Evolutionary conservation across 1,140 invertebrate species (phyloP).

Genomic region (Galleria mellonella): DNA sequence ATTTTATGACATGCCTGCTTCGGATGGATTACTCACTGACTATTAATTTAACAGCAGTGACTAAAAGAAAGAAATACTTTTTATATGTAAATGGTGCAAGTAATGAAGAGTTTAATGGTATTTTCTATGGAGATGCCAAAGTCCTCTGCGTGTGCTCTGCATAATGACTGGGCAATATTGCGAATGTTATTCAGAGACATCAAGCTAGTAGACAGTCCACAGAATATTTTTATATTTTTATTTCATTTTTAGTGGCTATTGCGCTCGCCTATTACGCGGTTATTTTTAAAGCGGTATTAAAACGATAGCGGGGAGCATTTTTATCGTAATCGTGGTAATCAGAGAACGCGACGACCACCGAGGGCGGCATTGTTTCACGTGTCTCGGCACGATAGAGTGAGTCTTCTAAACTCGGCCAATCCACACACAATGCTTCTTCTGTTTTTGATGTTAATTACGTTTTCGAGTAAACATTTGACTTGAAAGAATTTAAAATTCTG

Average conservation of each 20-base stretch:
- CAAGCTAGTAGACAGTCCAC: conserved; percentile 17
- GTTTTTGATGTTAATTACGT: too few relatives aligned
- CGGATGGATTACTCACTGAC: too few relatives aligned
- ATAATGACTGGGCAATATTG: conserved; percentile 24
- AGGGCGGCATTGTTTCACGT: conserved; percentile 9
- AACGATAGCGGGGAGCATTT: conserved; percentile 28
- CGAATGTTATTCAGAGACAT: conserved; percentile 27
- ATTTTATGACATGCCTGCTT: too few relatives aligned
- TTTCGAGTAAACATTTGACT: too few relatives aligned
- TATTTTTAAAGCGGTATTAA: conserved; percentile 39
- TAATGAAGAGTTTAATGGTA: conserved; percentile 19
- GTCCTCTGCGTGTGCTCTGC: conserved; percentile 9
- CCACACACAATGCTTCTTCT: too few relatives aligned
- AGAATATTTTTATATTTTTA: conserved; percentile 5
- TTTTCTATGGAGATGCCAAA: conserved; percentile 23
- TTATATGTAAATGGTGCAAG: conserved; percentile 12
- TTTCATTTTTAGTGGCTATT: conserved; percentile 34
- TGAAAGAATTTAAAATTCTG: too few relatives aligned
- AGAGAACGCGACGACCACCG: conserved; percentile 33
- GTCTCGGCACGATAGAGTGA: neutral
- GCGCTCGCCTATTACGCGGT: conserved; percentile 31
- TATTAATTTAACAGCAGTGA: neutral
- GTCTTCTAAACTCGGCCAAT: too few relatives aligned
- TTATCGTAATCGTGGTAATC: conserved; percentile 39
- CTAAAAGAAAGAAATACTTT: conserved; percentile 22